Evolutionary conservation across 2,888 invertebrate genomes (phyloP).

Genomic region (Glaucopsyche alexis): DNA sequence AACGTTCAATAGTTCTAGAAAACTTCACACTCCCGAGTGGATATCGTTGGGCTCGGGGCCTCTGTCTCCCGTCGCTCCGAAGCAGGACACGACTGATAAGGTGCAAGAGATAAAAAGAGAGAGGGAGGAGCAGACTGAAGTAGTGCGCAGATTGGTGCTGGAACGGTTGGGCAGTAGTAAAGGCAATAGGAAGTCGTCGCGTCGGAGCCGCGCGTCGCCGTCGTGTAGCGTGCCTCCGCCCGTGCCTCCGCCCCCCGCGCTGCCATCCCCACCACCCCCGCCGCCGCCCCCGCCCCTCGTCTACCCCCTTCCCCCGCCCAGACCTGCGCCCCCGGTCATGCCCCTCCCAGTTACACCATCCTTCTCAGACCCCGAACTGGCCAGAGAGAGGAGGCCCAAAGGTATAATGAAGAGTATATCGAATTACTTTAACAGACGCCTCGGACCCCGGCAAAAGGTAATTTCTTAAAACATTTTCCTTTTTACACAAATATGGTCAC

Average conservation of each 20-base stretch:
- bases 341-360: constrained; percentile 66
- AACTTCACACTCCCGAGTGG: constrained; percentile 23
- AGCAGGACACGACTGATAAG: constrained; percentile 77
- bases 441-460: constrained; percentile 82
- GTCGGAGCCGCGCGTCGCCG: constrained; percentile 50
- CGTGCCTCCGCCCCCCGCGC: constrained; percentile 52
- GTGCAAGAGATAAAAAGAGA: constrained; percentile 89
- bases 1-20: constrained; percentile 54
- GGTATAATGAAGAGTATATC: constrained; percentile 92
- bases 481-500: constrained; percentile 8
- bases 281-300: constrained; percentile 46
- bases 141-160: constrained; percentile 91
- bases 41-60: constrained; percentile 54
- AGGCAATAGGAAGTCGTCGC: constrained; percentile 47
- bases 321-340: constrained; percentile 53
- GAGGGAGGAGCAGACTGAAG: constrained; percentile 89
- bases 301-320: constrained; percentile 44
- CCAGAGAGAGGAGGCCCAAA: constrained; percentile 83
- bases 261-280: constrained; percentile 44
- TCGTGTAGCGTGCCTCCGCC: constrained; percentile 50
- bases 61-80: constrained; percentile 59
- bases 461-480: constrained; percentile 30
- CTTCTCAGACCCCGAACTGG: constrained; percentile 80
- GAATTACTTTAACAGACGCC: constrained; percentile 88
- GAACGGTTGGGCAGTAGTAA: constrained; percentile 81